Evolutionary conservation across 1,140 invertebrate genomes (phyloP), one percentile per base, ranked within the genome.

Genomic region (Calephelis virginiensis): DNA sequence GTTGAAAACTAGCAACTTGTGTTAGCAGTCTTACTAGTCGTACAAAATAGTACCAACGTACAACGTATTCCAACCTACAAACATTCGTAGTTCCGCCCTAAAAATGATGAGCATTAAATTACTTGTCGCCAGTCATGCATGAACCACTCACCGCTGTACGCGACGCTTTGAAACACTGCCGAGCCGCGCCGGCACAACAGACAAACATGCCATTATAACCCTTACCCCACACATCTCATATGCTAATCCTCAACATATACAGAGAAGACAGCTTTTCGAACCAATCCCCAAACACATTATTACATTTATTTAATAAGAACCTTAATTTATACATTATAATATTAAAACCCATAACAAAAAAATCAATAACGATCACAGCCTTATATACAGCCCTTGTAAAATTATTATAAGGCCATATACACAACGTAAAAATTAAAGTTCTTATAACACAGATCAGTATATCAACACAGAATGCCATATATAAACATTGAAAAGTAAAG

Each of bases 121-220:
- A 64, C 28, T 40, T 37, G 43, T 37, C 63, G 63, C 63, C 48
- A 64, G n/a, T 38, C 63, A 64, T 64, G 63, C 63, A 64, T 62
- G 45, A 64, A 64, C 92, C 92, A 96, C 96, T 97, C 96, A 97
- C 96, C 96, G 92, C 96, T 96, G 93, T 97, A 97, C 92, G 96
- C 96, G 95, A 97, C 96, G 93, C 95, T 96, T 95, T 97, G 96
- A 95, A 97, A 97, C 95, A 96, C 96, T 97, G 94, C 92, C 92
- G 81, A 80, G 80, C 85, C 81, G 86, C 86, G 89, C 86, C 89
- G 83, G 73, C 82, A 87, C 79, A 89, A 90, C 85, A 90, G 83
- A 91, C 80, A 91, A 90, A 91, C 89, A 91, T 89, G 89, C 89
- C 81, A 75, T 89, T 90, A 86, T 81, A 84, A 77, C 74, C 82